Base-by-base conservation (phyloP, 1,140 invertebrate genomes). In the Formica selysi region DNA sequence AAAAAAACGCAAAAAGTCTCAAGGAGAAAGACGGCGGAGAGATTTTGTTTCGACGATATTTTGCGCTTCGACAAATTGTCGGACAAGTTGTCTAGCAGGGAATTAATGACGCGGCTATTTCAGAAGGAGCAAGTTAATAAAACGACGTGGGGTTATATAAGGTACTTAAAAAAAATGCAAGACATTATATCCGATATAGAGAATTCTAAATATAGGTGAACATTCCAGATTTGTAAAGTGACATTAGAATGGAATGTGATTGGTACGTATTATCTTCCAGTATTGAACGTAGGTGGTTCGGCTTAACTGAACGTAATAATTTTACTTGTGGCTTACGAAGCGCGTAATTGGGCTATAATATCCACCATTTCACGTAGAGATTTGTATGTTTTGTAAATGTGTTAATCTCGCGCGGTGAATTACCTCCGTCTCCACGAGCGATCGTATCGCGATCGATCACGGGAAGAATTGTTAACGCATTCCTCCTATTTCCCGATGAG, bases 61-160 rank as follows among this genome's bases (percentile, higher is more conserved):
- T 79, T 67, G 76, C 61, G 61, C 41, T 79, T 79, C 41, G 61
- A 67, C 76, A 79, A 79, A 79, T 67, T 67, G 41, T 67, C 61
- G n/a, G 76, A 67, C 76, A 26, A 19, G 61, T 67, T 10, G 41
- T 67, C 76, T 51, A 67, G 29, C 29, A 38, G n/a, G 19, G 67
- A 67, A 67, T 67, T 79, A 79, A 67, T 79, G 61, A 67, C 41
- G 41, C 76, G 29, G 13, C 76, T 67, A 51, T 79, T 32, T 67
- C n/a, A 51, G 61, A 8, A 36, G 38, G n/a, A 44, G 61, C 76
- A 8, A 3, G 41, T 32, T 44, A 22, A 78, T 65, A 78, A 65
- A 51, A 6, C 38, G 6, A 6, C 19, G 19, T 16, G 38, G 10
- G 26, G 10, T 64, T 64, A 41, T 64, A 57, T 73, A 78, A 61